Percentiles rank a stretch among this genome's conserved stretches.
Evolutionary conservation across 1,140 invertebrate genomes (phyloP).

Genomic region (Drosophila prosaltans): DNA sequence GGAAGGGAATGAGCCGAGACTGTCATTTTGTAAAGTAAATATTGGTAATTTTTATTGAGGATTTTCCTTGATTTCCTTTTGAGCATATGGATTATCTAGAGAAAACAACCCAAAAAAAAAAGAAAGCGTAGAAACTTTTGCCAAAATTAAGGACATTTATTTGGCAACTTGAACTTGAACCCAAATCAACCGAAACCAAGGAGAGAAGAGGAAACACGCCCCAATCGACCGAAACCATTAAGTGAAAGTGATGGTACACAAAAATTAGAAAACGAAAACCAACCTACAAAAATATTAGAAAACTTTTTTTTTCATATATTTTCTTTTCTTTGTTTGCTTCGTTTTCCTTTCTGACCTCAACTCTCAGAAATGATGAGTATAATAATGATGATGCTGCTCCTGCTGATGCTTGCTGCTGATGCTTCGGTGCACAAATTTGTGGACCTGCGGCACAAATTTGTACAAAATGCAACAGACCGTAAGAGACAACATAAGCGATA

Average conservation of each 20-base stretch:
- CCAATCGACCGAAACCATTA: constrained; percentile 32
- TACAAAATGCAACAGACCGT: constrained; percentile 79
- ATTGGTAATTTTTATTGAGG: constrained; percentile 83
- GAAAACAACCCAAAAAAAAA: constrained; percentile 24
- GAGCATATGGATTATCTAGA: constrained; percentile 60
- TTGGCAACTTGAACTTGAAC: constrained; percentile 52
- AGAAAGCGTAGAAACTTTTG: constrained; percentile 41
- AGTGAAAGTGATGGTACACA: constrained; percentile 58
- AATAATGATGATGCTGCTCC: constrained; percentile 2
- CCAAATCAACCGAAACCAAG: constrained; percentile 48
- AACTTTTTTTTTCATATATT: constrained; percentile 29
- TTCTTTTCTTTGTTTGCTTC: background rate
- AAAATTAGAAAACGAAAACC: constrained; percentile 42
- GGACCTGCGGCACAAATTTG: constrained; percentile 62
- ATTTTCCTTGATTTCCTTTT: constrained; percentile 72
- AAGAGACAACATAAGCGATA: constrained; percentile 82
- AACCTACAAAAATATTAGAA: constrained; percentile 50
- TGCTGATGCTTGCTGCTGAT: constrained; percentile 1
- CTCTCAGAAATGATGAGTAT: constrained; percentile 12
- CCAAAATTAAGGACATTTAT: constrained; percentile 72
- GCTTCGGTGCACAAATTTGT: constrained; percentile 62
- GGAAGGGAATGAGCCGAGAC: constrained; percentile 29
- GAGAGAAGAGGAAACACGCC: background rate
- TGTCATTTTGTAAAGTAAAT: constrained; percentile 83
- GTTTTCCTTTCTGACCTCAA: constrained; percentile 6